Base-by-base conservation (phyloP, 2,113 vertebrate species). In the Elachura formosa region DNA sequence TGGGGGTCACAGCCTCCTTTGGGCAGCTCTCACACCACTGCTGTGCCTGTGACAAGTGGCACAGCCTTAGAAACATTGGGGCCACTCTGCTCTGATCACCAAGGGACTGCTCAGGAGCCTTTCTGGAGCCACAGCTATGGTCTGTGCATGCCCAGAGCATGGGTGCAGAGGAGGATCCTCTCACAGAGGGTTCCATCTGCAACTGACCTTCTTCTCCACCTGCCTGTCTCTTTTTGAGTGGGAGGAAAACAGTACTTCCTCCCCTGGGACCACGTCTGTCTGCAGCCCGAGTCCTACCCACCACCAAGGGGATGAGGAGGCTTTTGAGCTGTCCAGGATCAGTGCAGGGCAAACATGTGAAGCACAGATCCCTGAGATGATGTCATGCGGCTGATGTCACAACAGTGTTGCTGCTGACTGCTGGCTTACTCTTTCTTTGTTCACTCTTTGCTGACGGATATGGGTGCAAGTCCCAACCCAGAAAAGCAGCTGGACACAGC, bases 41-140 rank as follows among this genome's bases (percentile, higher is more conserved):
- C 62, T 6, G 1, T 66, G 46, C 31, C 52, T 26, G 55, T n/a
- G 48, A 20, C 62, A n/a, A 51, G 12, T 0, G 0, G 28, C 48
- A 17, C 12, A 28, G 5, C 21, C 49, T 15, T 10, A 33, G 58
- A 19, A 28, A 40, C 68, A 34, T 12, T 2, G 2, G 28, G 64
- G 24, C 48, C 21, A 18, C 52, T 25, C 51, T 6, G 2, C 51
- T 25, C 15, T 16, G 49, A 29, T 28, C 34, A 25, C 29, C 18
- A 62, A 29, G 52, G 22, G 21, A 24, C 74, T 25, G 73, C 48
- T 55, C 74, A 28, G 45, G 23, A 49, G 71, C 4, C 2, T 45
- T 84, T 34, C 77, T 38, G 23, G 71, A 77, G 64, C 17, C 3
- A 1, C 25, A 13, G 68, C 29, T 13, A 3, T 11, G 31, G 43